A percentile compares a stretch with the other conserved stretches of the same genome.
Evolutionary conservation across 53 echinoderm and acorn worm genomes (phyloP).

Genomic region (Apostichopus leukothele): DNA sequence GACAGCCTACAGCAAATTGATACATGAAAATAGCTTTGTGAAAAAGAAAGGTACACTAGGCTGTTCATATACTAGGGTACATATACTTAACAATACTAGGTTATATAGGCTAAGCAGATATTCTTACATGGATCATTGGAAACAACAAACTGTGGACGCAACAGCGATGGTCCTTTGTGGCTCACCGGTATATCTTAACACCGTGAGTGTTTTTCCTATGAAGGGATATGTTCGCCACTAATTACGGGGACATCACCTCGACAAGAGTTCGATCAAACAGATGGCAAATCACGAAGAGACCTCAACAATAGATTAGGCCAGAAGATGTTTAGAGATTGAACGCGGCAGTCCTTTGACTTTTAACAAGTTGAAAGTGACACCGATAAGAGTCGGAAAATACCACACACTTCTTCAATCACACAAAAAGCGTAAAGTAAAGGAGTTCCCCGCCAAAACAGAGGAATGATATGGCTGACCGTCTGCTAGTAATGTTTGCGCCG

Average conservation of each 20-base stretch:
- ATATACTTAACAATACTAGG: no score
- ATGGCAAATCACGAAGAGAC: background rate
- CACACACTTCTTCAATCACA: background rate
- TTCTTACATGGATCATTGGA: no score
- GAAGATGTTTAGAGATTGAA: conserved; percentile 20
- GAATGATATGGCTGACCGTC: conserved; percentile 36
- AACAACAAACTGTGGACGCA: no score
- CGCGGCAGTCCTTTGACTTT: conserved; percentile 34
- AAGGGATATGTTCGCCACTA: no score
- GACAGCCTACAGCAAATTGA: no score
- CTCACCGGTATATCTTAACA: no score
- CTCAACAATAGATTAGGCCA: conserved; percentile 17
- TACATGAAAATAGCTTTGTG: no score
- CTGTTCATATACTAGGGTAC: no score
- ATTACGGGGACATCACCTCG: background rate
- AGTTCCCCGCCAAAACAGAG: conserved; percentile 19
- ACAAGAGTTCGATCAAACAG: conserved; percentile 1
- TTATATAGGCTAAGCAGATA: no score
- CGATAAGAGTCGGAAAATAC: conserved; percentile 5
- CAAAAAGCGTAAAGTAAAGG: conserved; percentile 10
- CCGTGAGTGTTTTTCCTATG: no score
- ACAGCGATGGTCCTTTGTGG: no score
- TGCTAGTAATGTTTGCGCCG: conserved; percentile 6
- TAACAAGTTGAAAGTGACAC: conserved; percentile 27
- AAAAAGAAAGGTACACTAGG: no score